A percentile compares a stretch with the other conserved stretches of the same genome.
These are phyloP conservation scores for Cyaniris semiargus DNA, from an alignment of 2,888 invertebrate genomes.

Conservation along the genomic window DNA sequence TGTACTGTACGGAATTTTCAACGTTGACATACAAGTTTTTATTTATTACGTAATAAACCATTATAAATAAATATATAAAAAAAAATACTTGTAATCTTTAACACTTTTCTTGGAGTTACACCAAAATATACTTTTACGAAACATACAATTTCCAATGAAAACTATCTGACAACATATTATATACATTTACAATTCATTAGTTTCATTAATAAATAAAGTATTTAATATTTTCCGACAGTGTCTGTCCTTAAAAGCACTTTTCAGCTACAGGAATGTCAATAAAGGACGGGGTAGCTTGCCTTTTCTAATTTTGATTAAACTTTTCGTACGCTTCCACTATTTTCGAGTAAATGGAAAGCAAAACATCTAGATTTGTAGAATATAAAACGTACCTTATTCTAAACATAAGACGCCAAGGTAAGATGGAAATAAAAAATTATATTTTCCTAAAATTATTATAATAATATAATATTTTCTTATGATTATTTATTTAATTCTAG, in stretches of 20 bases:
- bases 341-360: constrained; percentile 24
- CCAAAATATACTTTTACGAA: constrained; percentile 21
- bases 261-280: constrained; percentile 51
- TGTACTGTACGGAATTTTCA: not conserved
- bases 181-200: constrained; percentile 50
- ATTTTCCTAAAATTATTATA: constrained; percentile 26
- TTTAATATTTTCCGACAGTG: constrained; percentile 64
- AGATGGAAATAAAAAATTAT: constrained; percentile 21
- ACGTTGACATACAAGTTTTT: not conserved
- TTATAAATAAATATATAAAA: no score
- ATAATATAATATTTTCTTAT: constrained; percentile 19
- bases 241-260: constrained; percentile 74
- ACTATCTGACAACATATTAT: constrained; percentile 58
- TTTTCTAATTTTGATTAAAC: constrained; percentile 32
- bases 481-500: constrained; percentile 22
- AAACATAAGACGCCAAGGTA: constrained; percentile 21
- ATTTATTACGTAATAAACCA: no score
- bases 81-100: no score
- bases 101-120: not conserved
- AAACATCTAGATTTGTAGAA: constrained; percentile 29
- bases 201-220: constrained; percentile 46
- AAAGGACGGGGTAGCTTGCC: constrained; percentile 58
- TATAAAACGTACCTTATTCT: constrained; percentile 29
- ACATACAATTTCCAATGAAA: constrained; percentile 51
- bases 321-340: constrained; percentile 15